Base-by-base conservation (phyloP, 2,888 invertebrate species). In the Drosophila planitibia region DNA sequence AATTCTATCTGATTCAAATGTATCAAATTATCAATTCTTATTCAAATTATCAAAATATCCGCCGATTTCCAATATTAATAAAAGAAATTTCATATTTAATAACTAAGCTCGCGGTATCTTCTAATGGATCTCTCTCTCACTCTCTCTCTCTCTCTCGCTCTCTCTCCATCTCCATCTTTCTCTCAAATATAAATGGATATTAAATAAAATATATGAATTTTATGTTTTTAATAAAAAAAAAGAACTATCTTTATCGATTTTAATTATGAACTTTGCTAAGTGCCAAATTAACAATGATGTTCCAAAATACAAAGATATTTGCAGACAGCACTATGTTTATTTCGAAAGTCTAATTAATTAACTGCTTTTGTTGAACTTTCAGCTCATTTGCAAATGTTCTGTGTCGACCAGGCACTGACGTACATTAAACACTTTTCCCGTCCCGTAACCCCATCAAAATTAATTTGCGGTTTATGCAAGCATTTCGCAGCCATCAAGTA, bases 401-500 rank as follows among this genome's bases (percentile, higher is more conserved):
- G 12, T 32, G 52, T 28, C 37, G 59, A 39, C 37, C 69, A 70
- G 41, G 51, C 62, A 33, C 33, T 63, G 44, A 14, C 30, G 2
- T 32, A 53, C 54, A 69, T 70, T 78, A 74, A 55, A 70, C 67
- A 70, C 63, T 65, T 68, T 54, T 9, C 19, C 22, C 51, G 1
- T 3, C 37, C 9, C 25, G 25, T 35, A 59, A 69, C 16, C 25
- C 37, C 57, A 65, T 60, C 62, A 49, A 72, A 81, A 74, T 81
- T 81, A 81, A 80, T 80, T 80, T 80, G 80, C 57, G 80, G 80
- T 76, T 70, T 66, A 79, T 80, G 54, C 67, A 51, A 59, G 67
- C 74, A 76, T 76, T 73, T 79, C 53, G 65, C 67, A 64, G 70
- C 49, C 74, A 73, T 61, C 76, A 70, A 82, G 71, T 81, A 71